Conservation (phyloP, 2,888 invertebrate species). For the Apotomis capreana region DNA sequence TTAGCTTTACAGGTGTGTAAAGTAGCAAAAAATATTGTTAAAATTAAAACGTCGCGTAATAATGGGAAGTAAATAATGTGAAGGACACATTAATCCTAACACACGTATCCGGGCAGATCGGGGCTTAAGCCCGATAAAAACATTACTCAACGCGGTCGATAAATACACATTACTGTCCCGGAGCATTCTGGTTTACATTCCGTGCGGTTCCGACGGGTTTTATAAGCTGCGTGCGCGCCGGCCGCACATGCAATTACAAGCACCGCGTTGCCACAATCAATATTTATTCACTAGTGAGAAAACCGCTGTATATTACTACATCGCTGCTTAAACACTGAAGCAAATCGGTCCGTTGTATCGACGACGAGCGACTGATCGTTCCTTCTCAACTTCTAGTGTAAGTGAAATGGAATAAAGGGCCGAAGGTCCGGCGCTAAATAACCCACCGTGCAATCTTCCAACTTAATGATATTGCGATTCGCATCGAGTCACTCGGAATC, state of each 20-base stretch:
- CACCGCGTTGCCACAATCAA: constrained; percentile 76
- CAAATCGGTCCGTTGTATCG: constrained; percentile 49
- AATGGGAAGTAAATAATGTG: constrained; percentile 54
- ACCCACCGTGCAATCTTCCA: constrained; percentile 64
- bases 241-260: constrained; percentile 80
- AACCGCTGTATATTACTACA: constrained; percentile 65
- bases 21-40: constrained; percentile 51
- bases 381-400: constrained; percentile 39
- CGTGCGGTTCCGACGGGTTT: constrained; percentile 81
- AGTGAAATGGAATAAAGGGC: constrained; percentile 54
- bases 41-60: constrained; percentile 54
- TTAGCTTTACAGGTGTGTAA: constrained; percentile 51
- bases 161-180: constrained; percentile 82
- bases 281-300: constrained; percentile 74
- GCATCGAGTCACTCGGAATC: constrained; percentile 63
- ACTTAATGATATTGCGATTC: constrained; percentile 70
- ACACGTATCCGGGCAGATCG: constrained; percentile 66
- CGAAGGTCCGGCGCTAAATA: constrained; percentile 63
- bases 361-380: constrained; percentile 58
- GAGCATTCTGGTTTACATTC: constrained; percentile 82
- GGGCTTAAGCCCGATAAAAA: constrained; percentile 77
- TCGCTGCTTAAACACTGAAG: constrained; percentile 57
- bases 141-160: constrained; percentile 81
- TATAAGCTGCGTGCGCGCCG: constrained; percentile 75
- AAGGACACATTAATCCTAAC: constrained; percentile 56